Base-by-base conservation (phyloP, 2,113 vertebrate species). In the Microtus oregoni region DNA sequence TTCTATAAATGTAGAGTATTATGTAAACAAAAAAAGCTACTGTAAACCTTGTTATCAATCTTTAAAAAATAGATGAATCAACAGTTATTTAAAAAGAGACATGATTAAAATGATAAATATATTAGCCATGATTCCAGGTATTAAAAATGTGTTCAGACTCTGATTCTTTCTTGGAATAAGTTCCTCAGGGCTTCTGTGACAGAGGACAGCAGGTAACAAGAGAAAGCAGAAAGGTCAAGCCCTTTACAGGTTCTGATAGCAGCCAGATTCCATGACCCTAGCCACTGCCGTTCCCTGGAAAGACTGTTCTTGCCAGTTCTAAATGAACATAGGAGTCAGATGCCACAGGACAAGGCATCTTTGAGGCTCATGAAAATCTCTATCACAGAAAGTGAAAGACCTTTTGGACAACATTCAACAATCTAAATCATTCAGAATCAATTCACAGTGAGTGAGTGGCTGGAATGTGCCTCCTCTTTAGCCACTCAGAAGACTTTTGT, bases 391-490 rank as follows among this genome's bases (percentile, higher is more conserved):
- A 96, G 41, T 9, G 35, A 89, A 96, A 97, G 86, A 65, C 12
- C 19, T 87, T 92, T 96, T 92, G 90, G 73, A 86, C 83, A 98
- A 88, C 52, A 87, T 93, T 95, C 87, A 96, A 89, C 17, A 70
- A 20, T 90, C 91, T 94, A 94, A 97, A 91, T 92, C 86, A 92
- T 0, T 65, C 32, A 95, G 92, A 90, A 97, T 44, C 86, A 97
- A 98, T 95, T 94, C 63, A 96, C 4, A 89, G 63, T 95, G 68
- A 96, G 0, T 85, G 73, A 92, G 95, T 72, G 96, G 91, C 68
- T 97, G 47, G 94, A 95, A 78, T 30, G 92, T 15, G 0, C 24
- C 13, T 35, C n/a, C 44, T 82, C 76, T 90, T 92, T 86, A 93
- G 92, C 55, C 35, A 81, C 47, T 32, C 85, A 38, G 47, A 82